These are phyloP conservation scores for Epinephelus coioides DNA, from an alignment of 2,797 vertebrate genomes.

Conservation along the genomic window DNA sequence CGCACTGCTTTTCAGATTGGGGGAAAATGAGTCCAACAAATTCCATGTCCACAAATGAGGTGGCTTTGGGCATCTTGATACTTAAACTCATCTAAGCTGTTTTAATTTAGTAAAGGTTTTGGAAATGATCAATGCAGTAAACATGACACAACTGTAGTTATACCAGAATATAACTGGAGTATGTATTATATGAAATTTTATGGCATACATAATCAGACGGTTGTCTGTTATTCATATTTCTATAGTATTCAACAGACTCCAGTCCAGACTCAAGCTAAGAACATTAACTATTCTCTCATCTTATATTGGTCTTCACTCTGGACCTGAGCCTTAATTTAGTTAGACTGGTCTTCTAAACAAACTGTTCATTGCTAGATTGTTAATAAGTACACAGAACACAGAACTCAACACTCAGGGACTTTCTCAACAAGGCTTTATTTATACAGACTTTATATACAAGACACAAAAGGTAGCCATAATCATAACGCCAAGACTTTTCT, in stretches of 20 bases:
- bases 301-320: not conserved
- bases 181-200: not conserved
- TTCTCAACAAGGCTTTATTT: constrained; percentile 76
- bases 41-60: not conserved
- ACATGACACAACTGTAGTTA: too few relatives aligned
- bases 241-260: not conserved
- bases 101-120: too few relatives aligned
- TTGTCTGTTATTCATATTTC: not conserved
- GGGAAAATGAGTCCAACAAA: not conserved
- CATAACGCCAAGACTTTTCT: constrained; percentile 43
- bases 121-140: too few relatives aligned
- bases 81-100: not conserved
- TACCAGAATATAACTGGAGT: not conserved
- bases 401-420: not conserved
- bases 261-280: too few relatives aligned
- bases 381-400: not conserved
- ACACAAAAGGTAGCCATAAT: constrained; percentile 54
- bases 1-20: not conserved
- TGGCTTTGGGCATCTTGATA: not conserved
- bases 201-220: not conserved
- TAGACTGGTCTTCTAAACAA: not conserved
- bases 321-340: not conserved
- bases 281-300: not conserved
- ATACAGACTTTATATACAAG: constrained; percentile 67
- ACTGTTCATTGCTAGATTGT: not conserved